Conservation (phyloP, 1,140 invertebrate species). For the Meloidogyne floridensis region DNA sequence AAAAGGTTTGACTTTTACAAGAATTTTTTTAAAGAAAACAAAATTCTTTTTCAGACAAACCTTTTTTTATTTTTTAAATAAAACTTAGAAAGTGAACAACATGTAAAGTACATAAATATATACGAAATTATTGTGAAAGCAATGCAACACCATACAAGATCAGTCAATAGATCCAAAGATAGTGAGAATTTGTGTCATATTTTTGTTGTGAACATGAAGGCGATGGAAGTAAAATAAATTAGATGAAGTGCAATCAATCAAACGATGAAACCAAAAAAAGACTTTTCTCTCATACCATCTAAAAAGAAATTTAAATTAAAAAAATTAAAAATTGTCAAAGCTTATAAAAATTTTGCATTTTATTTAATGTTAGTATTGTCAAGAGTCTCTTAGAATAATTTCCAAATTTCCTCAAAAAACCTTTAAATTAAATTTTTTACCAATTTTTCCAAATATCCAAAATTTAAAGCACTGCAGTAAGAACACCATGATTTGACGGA, state of each 20-base stretch:
- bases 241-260: not conserved
- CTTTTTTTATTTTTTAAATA: no score
- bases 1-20: no score
- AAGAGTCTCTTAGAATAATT: no score
- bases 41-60: no score
- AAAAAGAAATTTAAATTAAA: no score
- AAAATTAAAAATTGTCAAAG: no score
- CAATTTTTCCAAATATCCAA: not conserved
- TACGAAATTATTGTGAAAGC: not conserved
- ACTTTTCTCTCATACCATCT: no score
- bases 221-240: not conserved
- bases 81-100: not conserved
- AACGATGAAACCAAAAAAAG: not conserved
- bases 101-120: constrained; percentile 3
- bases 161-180: not conserved
- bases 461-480: not conserved
- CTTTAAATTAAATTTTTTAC: not conserved
- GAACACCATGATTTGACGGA: constrained; percentile 5
- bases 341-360: no score
- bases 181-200: not conserved
- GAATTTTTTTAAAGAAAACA: no score
- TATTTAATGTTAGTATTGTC: no score
- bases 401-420: not conserved
- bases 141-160: not conserved
- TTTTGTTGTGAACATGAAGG: constrained; percentile 2